Conservation (phyloP, 2,113 vertebrate species). For the Anseranas semipalmata region DNA sequence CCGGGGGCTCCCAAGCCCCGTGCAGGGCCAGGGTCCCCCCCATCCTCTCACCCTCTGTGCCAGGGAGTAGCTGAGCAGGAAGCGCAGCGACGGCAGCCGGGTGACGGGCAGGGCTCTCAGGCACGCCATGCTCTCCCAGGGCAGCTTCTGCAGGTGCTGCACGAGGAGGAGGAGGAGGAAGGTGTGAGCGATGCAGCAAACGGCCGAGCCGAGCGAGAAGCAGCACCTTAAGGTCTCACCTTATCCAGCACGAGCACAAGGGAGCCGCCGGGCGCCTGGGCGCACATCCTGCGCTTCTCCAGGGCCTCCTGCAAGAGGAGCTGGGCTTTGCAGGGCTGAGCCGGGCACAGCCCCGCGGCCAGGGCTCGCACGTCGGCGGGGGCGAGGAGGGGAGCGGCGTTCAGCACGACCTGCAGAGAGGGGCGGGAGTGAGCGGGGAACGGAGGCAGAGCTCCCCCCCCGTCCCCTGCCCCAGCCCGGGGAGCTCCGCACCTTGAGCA, state of each 20-base stretch:
- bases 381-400: slow-evolving; percentile 73
- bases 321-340: slow-evolving; percentile 61
- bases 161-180: not conserved
- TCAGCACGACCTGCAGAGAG: slow-evolving; percentile 75
- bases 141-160: slow-evolving; percentile 90
- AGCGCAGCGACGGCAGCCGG: slow-evolving; percentile 87
- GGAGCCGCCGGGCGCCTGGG: slow-evolving; percentile 57
- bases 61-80: slow-evolving; percentile 83
- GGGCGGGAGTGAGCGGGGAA: not conserved
- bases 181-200: not conserved
- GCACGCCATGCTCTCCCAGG: slow-evolving; percentile 87
- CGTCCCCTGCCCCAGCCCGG: rapidly evolving
- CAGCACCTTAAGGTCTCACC: slow-evolving; percentile 77
- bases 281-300: slow-evolving; percentile 36
- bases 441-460: not conserved
- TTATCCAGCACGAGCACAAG: slow-evolving; percentile 89
- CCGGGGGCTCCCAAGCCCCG: no score
- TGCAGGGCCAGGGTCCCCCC: not conserved
- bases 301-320: slow-evolving; percentile 73
- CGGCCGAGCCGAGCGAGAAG: no score
- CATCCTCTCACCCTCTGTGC: slow-evolving; percentile 76
- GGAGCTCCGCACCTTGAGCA: slow-evolving; percentile 79
- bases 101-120: slow-evolving; percentile 80
- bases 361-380: slow-evolving; percentile 74
- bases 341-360: slow-evolving; percentile 71